Conservation (phyloP, 2,113 vertebrate genomes). For the Zosterops lateralis region DNA sequence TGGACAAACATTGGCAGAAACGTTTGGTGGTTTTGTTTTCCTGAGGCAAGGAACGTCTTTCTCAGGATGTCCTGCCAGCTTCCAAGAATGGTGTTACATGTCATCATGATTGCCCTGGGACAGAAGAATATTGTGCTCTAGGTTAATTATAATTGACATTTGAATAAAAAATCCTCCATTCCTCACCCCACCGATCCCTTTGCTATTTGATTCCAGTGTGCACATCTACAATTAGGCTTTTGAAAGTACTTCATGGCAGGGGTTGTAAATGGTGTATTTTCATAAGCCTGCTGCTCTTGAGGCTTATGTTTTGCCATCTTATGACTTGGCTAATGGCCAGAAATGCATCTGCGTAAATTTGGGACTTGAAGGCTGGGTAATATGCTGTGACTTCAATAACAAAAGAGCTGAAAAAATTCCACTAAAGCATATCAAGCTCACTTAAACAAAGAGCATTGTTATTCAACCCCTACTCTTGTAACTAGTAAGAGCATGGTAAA, state of each 20-base stretch:
- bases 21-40: not conserved
- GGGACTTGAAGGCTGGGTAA: not conserved
- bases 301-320: constrained; percentile 32
- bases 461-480: not conserved
- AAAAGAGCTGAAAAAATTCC: constrained; percentile 17
- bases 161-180: constrained; percentile 1
- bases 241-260: not conserved
- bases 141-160: constrained; percentile 24
- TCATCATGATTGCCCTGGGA: not conserved
- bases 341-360: not conserved
- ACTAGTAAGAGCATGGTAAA: not conserved
- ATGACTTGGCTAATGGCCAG: not conserved
- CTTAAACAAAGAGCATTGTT: constrained; percentile 23
- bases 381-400: not conserved
- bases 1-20: not conserved
- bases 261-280: constrained; percentile 13
- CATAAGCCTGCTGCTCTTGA: constrained; percentile 18
- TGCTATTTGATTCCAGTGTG: constrained; percentile 8
- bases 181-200: not conserved
- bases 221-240: constrained; percentile 16
- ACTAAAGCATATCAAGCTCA: not conserved
- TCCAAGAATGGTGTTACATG: not conserved
- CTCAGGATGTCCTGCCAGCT: not conserved
- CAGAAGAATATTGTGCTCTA: not conserved
- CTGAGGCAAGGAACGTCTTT: not conserved